phyloP scores from a whole-genome alignment of 2,113 vertebrate species.

The Salvelinus fontinalis region DNA sequence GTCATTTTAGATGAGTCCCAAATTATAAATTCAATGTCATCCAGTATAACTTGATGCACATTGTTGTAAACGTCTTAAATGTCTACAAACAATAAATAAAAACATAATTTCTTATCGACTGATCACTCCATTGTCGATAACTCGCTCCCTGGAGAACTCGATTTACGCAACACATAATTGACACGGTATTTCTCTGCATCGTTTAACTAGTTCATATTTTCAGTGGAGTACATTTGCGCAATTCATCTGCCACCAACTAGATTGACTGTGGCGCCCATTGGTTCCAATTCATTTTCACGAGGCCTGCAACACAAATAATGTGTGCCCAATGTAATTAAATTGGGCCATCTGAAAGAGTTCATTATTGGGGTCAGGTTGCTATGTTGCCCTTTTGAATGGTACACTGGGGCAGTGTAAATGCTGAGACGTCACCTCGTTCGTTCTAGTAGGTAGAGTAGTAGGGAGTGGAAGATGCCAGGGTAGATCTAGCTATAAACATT shows the following conservation, averaged over 20 bases:
- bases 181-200: slow-evolving; percentile 14
- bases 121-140: background rate
- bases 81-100: background rate
- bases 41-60: background rate
- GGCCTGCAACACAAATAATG: slow-evolving; percentile 2
- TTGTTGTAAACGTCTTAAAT: background rate
- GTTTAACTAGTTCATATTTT: slow-evolving; percentile 18
- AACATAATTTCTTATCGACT: too few species aligned
- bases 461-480: background rate
- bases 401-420: slow-evolving; percentile 40
- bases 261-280: background rate
- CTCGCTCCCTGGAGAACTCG: background rate
- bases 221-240: slow-evolving; percentile 1
- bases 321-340: slow-evolving; percentile 10
- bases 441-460: background rate
- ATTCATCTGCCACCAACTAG: slow-evolving; percentile 18
- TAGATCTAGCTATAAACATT: background rate
- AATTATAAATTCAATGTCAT: too few species aligned
- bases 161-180: slow-evolving; percentile 27
- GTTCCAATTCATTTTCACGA: background rate
- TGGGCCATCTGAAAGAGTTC: background rate
- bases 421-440: background rate
- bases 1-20: too few species aligned
- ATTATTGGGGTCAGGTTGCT: background rate
- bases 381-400: slow-evolving; percentile 36